Base-by-base conservation (phyloP, 2,888 invertebrate species). In the Colostygia pectinataria region DNA sequence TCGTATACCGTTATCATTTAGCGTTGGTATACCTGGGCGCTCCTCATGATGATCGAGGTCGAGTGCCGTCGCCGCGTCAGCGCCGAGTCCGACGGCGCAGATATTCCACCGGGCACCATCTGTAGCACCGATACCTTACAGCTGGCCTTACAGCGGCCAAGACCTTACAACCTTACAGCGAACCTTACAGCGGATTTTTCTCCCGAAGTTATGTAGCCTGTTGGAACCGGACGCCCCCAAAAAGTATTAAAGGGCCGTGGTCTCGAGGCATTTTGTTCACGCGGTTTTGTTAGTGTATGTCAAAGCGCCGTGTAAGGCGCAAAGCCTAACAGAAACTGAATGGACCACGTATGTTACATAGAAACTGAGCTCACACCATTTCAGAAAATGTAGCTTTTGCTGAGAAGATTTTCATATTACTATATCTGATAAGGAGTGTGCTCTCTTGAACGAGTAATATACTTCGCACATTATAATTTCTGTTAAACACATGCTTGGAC, bases 1-100 rank as follows among this genome's bases (percentile, higher is more conserved):
- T 4, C 9, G 28, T 33, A 41, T 32, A 39, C 32, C 39, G 24
- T 14, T 42, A 45, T 50, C 39, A 42, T 18, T 20, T 6, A 15
- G 63, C 63, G 65, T 63, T 65, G 58, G 48, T 64, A 66, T 92
- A 92, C 92, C 92, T 92, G 92, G 77, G 90, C 91, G 89, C 88
- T 92, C 86, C 91, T 88, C 76, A 90, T 91, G 86, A 93, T 91
- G 89, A 93, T 91, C 78, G 93, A 93, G 78, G 94, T 94, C 89
- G 94, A 94, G 92, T 95, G 94, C 67, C 94, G 92, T 77, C 94
- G 92, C 81, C 93, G 92, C 70, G 94, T 94, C 84, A 94, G 92
- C 83, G 93, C 93, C 77, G 93, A 83, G 76, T 91, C 85, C 57
- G 63, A 59, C 46, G 73, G 73, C 34, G 33, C 42, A 9, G 40